Evolutionary conservation across 2,113 vertebrate species (phyloP), one percentile per base, ranked within the genome.

Genomic region (Rhynchomys soricoides): DNA sequence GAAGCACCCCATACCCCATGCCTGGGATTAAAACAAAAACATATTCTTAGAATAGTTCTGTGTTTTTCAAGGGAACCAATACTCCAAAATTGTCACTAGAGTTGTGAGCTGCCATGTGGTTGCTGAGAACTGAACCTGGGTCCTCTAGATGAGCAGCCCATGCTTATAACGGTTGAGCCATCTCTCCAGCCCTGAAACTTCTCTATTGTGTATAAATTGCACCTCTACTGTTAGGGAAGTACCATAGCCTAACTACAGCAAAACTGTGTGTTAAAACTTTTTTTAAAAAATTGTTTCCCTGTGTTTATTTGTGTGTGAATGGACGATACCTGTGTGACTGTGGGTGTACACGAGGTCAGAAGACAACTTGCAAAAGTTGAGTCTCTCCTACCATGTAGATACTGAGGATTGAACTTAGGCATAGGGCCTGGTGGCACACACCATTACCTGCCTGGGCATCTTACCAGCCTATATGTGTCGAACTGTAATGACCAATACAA

Each of bases 191-290:
- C n/a, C n/a, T 40, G 34, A 71, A 68, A 78, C 91, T 91, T 73
- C 6, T 94, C 62, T 70, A 93, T 89, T 95, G 48, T 90, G 95
- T 83, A 10, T 71, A 78, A 96, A 37, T 82, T 86, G 12, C 4
- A 19, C 70, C 37, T 57, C 62, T 83, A 3, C 71, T 91, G 79
- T 93, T 77, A 86, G 59, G 22, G 8, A 66, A 79, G 37, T 71
- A 2, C 13, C 48, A 22, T 91, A 66, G 37, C 78, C 43, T 81
- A 48, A 95, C 70, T 87, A 10, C 77, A 31, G 34, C n/a, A 45
- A 26, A 79, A 86, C 43, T 43, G 40, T 43, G 22, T 48, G 40
- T 66, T 55, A 21, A 92, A 48, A 75, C 45, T 9, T 19, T 45
- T 85, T 92, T 50, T 24, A 57, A n/a, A 17, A 64, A 62, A 62